Evolutionary conservation across 1,140 invertebrate species (phyloP).

Genomic region (Pseudomyrmex flavicornis): DNA sequence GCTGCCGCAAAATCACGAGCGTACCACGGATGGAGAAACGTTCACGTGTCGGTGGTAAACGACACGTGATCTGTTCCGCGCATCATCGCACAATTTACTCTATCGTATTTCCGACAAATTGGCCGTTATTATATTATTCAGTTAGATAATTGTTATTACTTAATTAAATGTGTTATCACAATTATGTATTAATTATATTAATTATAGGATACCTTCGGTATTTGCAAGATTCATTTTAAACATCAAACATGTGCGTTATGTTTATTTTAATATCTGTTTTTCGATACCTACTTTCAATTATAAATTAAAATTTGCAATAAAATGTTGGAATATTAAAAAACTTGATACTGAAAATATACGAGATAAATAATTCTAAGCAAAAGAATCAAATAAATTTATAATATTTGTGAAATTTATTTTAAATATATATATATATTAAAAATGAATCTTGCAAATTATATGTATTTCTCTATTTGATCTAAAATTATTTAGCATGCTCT

Average conservation of each 20-base stretch:
- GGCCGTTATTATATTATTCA: slow-evolving; percentile 10
- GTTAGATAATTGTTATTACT: slow-evolving; percentile 13
- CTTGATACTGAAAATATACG: not conserved
- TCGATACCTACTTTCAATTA: too few relatives aligned
- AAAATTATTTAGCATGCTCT: not conserved
- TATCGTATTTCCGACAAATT: slow-evolving; percentile 23
- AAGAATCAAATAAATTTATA: not conserved
- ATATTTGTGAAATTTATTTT: not conserved
- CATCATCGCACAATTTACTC: not conserved
- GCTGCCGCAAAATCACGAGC: slow-evolving; percentile 47
- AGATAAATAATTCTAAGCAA: not conserved
- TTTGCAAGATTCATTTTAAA: slow-evolving; percentile 31
- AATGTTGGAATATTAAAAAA: too few relatives aligned
- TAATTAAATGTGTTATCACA: too few relatives aligned
- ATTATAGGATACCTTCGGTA: slow-evolving; percentile 13
- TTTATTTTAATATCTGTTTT: too few relatives aligned
- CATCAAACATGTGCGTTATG: slow-evolving; percentile 8
- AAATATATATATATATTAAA: not conserved
- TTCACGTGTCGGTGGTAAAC: not conserved
- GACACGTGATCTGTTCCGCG: not conserved
- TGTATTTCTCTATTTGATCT: not conserved
- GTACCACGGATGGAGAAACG: not conserved
- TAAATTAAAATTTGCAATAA: too few relatives aligned
- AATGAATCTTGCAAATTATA: not conserved
- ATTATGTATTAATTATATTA: slow-evolving; percentile 12